Evolutionary conservation across 2,113 vertebrate genomes (phyloP), one percentile per base, ranked within the genome.

Genomic region (Spea bombifrons): DNA sequence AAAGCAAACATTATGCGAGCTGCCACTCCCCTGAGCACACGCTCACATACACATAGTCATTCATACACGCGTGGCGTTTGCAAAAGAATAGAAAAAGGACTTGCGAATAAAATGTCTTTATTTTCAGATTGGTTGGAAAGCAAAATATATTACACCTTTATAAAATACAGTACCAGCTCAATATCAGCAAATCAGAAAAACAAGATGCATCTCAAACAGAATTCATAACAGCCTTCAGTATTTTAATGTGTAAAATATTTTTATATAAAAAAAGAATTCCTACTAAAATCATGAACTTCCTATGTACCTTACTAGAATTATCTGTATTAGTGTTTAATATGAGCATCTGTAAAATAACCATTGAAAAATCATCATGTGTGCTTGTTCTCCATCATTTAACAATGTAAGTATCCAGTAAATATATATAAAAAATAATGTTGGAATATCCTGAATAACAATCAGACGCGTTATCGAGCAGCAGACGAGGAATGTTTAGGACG

Each of bases 61-160:
- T 30, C 30, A 30, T 30, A 30, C 30, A 30, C 30, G 2, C 30
- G 30, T 30, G 30, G 2, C 30, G 2, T 30, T 30, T 30, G 30
- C 30, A 30, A 30, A 30, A 30, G 30, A 30, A 30, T 30, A 30
- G 30, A 30, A 30, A 30, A n/a, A 30, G 1, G 30, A 30, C 30
- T 59, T 13, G 10, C 92, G 90, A 89, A 90, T 87, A 87, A 85
- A 87, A 88, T 84, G 76, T 87, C 87, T 82, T 78, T 82, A 7
- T 88, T 86, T 86, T 86, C 84, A 88, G 86, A 85, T 81, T 85
- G 86, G 83, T 89, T 91, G 88, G 86, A 87, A 90, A 91, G 87
- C 85, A 87, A 85, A 84, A 89, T 91, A 90, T 89, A 90, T 92
- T 92, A 92, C 88, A 92, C 82, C 88, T 90, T 88, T 85, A 86